A percentile compares a stretch with the other conserved stretches of the same genome.
These are phyloP conservation scores for Ormyrus nitidulus DNA, from an alignment of 2,888 invertebrate genomes.

Conservation along the genomic window DNA sequence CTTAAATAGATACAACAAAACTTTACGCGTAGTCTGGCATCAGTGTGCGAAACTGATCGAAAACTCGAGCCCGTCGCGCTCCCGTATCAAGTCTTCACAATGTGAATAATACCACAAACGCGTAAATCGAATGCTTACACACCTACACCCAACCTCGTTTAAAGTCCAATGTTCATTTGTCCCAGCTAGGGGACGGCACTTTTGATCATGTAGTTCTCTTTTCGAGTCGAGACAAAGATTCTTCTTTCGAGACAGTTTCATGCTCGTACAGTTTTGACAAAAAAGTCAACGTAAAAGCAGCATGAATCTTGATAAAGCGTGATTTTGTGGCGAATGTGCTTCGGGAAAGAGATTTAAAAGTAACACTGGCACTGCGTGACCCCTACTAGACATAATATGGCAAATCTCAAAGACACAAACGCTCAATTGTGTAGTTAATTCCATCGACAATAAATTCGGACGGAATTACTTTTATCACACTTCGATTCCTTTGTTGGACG, in stretches of 20 bases:
- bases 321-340: constrained; percentile 49
- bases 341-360: constrained; percentile 52
- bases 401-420: constrained; percentile 54
- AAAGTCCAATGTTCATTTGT: constrained; percentile 48
- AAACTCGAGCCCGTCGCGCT: constrained; percentile 53
- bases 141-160: constrained; percentile 33
- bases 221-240: constrained; percentile 5
- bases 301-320: constrained; percentile 49
- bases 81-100: constrained; percentile 16
- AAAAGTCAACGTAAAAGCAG: constrained; percentile 35
- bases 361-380: constrained; percentile 56
- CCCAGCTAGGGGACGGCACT: constrained; percentile 50
- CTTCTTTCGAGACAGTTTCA: constrained; percentile 26
- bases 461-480: constrained; percentile 73
- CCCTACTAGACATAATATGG: constrained; percentile 53
- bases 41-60: constrained; percentile 32
- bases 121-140: constrained; percentile 48
- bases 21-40: constrained; percentile 47
- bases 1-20: constrained; percentile 54
- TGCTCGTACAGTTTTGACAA: constrained; percentile 9
- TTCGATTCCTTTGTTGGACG: constrained; percentile 80
- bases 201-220: constrained; percentile 42
- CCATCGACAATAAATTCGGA: constrained; percentile 41
- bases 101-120: constrained; percentile 40
- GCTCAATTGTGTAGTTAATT: constrained; percentile 41